These are phyloP conservation scores for Nyctalus aviator DNA, from an alignment of 2,797 vertebrate species.

Conservation along the genomic window DNA sequence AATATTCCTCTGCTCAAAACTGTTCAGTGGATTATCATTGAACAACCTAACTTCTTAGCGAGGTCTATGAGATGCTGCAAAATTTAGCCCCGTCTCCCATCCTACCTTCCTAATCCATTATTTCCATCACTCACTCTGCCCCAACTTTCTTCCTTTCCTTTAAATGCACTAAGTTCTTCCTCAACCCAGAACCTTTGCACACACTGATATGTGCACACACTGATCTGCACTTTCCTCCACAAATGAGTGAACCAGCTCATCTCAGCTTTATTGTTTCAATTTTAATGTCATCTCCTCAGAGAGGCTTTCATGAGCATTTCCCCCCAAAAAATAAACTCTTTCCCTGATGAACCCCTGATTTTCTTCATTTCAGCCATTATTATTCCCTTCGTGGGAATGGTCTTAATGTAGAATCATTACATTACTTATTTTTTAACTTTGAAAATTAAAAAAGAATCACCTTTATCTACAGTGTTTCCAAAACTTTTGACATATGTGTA, in stretches of 20 bases:
- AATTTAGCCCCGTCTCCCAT: too few species aligned
- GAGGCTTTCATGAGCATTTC: neutral
- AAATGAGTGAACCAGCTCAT: neutral
- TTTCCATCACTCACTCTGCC: neutral
- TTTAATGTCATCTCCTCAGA: neutral
- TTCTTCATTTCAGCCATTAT: neutral
- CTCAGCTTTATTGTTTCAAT: neutral
- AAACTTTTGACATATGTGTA: too few species aligned
- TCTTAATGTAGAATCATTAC: neutral
- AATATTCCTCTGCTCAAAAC: neutral
- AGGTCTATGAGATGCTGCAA: neutral
- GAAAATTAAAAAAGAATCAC: neutral
- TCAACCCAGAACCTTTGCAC: neutral
- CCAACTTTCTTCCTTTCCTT: neutral
- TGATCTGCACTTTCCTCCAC: neutral
- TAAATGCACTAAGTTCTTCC: neutral
- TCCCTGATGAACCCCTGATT: neutral
- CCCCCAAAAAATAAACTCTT: neutral
- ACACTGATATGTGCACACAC: neutral
- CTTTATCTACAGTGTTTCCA: neutral
- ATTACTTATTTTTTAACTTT: neutral
- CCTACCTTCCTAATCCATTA: neutral
- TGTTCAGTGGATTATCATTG: neutral
- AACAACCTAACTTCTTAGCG: neutral
- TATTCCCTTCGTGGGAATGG: neutral